These are phyloP conservation scores for Manis javanica DNA, from an alignment of 2,797 vertebrate genomes.

Conservation along the genomic window DNA sequence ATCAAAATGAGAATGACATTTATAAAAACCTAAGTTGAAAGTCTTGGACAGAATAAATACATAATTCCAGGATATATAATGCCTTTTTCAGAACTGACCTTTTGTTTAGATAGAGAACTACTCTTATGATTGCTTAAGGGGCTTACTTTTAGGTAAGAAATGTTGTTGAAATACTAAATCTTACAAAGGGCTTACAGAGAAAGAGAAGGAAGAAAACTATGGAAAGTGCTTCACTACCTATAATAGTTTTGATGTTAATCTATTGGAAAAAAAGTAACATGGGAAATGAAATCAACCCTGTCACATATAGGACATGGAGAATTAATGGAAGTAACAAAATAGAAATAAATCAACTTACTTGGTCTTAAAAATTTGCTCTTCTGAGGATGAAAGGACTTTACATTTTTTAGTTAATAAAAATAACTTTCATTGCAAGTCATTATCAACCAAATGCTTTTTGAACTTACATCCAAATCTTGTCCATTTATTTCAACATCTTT, in stretches of 20 bases:
- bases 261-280: neutral
- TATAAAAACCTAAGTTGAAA: constrained; percentile 32
- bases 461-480: constrained; percentile 44
- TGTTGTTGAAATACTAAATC: constrained; percentile 45
- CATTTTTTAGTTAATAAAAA: constrained; percentile 68
- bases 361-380: constrained; percentile 47
- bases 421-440: neutral
- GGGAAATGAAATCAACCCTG: constrained; percentile 53
- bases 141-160: neutral
- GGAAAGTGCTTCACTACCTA: neutral
- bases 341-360: constrained; percentile 44
- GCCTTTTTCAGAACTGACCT: constrained; percentile 22
- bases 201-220: neutral
- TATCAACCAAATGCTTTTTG: neutral
- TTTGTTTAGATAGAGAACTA: constrained; percentile 42
- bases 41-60: constrained; percentile 8
- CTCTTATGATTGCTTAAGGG: neutral
- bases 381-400: constrained; percentile 54
- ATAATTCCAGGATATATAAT: neutral
- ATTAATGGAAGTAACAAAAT: neutral
- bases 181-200: neutral
- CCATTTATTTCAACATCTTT: constrained; percentile 60
- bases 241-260: constrained; percentile 46
- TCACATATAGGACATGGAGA: constrained; percentile 24
- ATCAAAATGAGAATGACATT: neutral